Base-by-base conservation (phyloP, 2,888 invertebrate species). In the Xylophagus ater region DNA sequence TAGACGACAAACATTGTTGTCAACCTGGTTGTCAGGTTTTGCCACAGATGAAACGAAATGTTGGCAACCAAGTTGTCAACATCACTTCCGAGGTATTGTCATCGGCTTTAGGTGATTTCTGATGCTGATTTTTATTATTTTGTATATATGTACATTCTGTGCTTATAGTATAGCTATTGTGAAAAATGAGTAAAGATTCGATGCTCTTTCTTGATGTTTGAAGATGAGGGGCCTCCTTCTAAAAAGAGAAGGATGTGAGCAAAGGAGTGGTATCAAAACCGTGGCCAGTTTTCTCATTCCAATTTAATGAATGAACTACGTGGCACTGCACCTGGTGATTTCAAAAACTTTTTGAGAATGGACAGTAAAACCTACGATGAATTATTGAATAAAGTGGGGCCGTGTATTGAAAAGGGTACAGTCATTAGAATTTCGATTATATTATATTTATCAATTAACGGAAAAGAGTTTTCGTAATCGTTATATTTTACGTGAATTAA, bases 401-500 rank as follows among this genome's bases (percentile, higher is more conserved):
- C 31, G 4, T 31, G 14, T 17, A 31, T 31, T 18, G 18, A 31
- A 31, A 31, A 15, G 17, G n/a, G n/a, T n/a, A n/a, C n/a, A n/a
- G n/a, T n/a, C n/a, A n/a, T n/a, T n/a, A n/a, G n/a, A n/a, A n/a
- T n/a, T n/a, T n/a, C n/a, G n/a, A n/a, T 59, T 78, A 8, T 76
- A 73, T 55, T 65, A 73, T 44, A 69, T 78, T 21, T 66, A 72
- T 47, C 66, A 75, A 37, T 55, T 79, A 41, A 70, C 74, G 4
- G 71, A 71, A 37, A 66, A 71, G 34, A 53, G 59, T 37, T 53
- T 59, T 2, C 52, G 53, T 4, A 56, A 64, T 35, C 60, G 60
- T 21, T 55, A 54, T 33, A 53, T 82, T 5, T 53, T 77, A n/a
- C 62, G 71, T 5, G 63, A 68, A 28, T 63, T 76, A 17, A 77